Conservation (phyloP, 2,888 invertebrate species). For the Zelleria hepariella region DNA sequence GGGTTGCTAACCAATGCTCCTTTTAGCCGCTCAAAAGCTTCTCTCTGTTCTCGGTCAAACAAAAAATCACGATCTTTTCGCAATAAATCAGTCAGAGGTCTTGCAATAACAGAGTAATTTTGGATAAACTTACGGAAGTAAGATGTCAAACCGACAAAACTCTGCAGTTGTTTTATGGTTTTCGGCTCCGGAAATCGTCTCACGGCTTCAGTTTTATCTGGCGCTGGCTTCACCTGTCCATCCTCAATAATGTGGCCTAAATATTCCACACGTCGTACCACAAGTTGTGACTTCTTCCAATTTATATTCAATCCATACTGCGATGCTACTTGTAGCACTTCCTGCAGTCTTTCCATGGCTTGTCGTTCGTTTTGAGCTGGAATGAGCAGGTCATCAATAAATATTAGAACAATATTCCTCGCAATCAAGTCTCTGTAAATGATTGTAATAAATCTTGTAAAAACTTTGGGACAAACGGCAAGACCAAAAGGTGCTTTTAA, state of each 20-base stretch:
- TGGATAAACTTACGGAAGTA: conserved; percentile 1
- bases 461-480: conserved; percentile 31
- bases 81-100: conserved; percentile 1
- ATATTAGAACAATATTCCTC: neutral
- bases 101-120: conserved; percentile 9
- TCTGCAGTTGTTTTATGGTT: neutral
- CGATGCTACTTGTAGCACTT: neutral
- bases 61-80: conserved; percentile 5
- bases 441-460: conserved; percentile 22
- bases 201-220: conserved; percentile 2
- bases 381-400: neutral
- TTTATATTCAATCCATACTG: neutral
- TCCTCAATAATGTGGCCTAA: conserved; percentile 5
- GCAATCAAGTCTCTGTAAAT: conserved; percentile 17
- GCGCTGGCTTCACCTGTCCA: neutral
- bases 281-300: conserved; percentile 2
- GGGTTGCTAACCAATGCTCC: neutral
- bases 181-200: neutral
- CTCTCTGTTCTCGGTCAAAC: neutral
- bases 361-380: neutral
- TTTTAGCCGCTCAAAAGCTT: conserved; percentile 3
- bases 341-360: neutral
- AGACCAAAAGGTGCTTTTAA: conserved; percentile 35
- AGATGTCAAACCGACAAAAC: conserved; percentile 1
- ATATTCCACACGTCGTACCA: neutral